Evolutionary conservation across 2,888 invertebrate species (phyloP), one percentile per base, ranked within the genome.

Genomic region (Synanthedon tipuliformis): DNA sequence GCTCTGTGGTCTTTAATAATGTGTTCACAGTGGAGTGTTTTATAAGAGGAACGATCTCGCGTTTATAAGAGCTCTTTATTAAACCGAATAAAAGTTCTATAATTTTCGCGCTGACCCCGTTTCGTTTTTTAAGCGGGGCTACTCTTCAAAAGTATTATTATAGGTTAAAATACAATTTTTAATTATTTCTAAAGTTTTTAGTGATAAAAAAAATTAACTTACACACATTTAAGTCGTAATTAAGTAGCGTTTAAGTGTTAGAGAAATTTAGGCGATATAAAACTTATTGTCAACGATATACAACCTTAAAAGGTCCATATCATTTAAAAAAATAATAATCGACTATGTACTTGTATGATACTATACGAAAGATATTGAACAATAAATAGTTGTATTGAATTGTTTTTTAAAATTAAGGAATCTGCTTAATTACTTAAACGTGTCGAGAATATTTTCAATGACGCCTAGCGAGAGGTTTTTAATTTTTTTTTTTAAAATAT

Each of bases 301-400:
- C 66, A 74, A 85, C 85, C 85, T 84, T 85, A 78, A 78, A 86
- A 84, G 85, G 86, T 82, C 75, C 87, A 87, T 87, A 87, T 87
- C 87, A 87, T 81, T 80, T 79, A 82, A 83, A 81, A 76, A 71
- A 82, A 78, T 86, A 23, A 23, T 85, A 84, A 85, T 79, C 81
- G 34, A 76, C 76, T 78, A 78, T 75, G 76, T 82, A 79, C 10
- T 34, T 34, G 34, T 34, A 34, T 10, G 8, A 34, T 84, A 81
- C 70, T 71, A 76, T 78, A 78, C 69, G 66, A 69, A 61, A 53
- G 60, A 71, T 85, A 84, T n/a, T 75, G 84, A 81, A 87, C 86
- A 85, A 85, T 85, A 87, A 86, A 78, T 86, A 87, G 85, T 65
- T 70, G 66, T 84, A 82, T 80, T 73, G 69, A 68, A 75, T 66